Evolutionary conservation across 2,888 invertebrate species (phyloP).

Genomic region (Cabera pusaria): DNA sequence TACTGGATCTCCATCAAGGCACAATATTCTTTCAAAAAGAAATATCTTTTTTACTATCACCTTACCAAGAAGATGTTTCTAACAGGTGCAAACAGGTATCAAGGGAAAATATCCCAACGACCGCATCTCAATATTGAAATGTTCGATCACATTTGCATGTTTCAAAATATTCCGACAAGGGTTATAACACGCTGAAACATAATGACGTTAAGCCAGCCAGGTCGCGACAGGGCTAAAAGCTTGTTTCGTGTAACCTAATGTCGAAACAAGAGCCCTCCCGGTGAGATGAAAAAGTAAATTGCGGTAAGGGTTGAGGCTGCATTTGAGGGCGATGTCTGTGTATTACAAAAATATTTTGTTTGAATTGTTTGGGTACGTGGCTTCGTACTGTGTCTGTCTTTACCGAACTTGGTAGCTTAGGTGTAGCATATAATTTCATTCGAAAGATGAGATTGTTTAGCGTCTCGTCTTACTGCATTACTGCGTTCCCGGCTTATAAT

Average conservation of each 20-base stretch:
- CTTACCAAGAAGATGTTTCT: no score
- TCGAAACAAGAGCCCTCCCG: constrained; percentile 40
- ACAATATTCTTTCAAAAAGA: no score
- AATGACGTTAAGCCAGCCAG: constrained; percentile 42
- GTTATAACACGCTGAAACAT: constrained; percentile 37
- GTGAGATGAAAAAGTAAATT: constrained; percentile 50
- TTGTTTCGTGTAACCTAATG: constrained; percentile 45
- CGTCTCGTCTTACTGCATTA: no score
- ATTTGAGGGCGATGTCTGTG: background rate
- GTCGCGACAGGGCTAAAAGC: constrained; percentile 40
- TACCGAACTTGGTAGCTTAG: no score
- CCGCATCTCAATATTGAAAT: constrained; percentile 26
- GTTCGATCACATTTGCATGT: constrained; percentile 43
- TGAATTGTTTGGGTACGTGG: no score
- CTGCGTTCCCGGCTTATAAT: no score
- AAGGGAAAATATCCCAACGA: constrained; percentile 30
- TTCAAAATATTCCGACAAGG: constrained; percentile 41
- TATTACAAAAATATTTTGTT: no score
- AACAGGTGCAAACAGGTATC: constrained; percentile 20
- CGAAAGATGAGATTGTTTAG: no score
- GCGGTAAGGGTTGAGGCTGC: background rate
- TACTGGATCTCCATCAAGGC: no score
- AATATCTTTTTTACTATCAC: no score
- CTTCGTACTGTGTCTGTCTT: no score
- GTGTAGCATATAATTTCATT: no score